A percentile compares a stretch with the other conserved stretches of the same genome.
These are phyloP conservation scores for Ailurus styani DNA, from an alignment of 2,113 vertebrate species.

Conservation along the genomic window DNA sequence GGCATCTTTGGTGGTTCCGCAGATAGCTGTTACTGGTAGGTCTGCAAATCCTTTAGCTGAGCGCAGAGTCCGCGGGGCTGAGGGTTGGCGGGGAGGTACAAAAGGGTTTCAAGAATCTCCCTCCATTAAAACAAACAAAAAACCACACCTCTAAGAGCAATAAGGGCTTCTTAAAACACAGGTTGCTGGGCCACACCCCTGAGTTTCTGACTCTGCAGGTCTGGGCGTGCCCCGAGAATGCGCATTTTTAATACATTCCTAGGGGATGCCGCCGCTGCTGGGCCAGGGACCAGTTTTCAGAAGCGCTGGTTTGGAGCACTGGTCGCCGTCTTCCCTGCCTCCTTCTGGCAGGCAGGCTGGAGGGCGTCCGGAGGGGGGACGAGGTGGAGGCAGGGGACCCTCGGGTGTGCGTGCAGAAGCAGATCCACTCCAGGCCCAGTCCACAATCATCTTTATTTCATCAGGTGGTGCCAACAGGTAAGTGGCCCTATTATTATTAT, in stretches of 20 bases:
- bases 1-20: neutral
- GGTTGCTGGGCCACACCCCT: neutral
- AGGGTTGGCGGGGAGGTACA: neutral
- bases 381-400: neutral
- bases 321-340: neutral
- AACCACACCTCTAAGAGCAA: neutral
- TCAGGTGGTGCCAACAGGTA: neutral
- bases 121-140: neutral
- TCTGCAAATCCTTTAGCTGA: neutral
- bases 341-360: neutral
- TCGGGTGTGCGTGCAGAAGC: neutral
- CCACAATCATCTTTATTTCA: conserved; percentile 35
- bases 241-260: neutral
- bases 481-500: neutral
- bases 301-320: neutral
- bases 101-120: neutral
- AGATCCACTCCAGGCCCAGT: neutral
- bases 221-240: neutral
- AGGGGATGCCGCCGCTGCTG: neutral
- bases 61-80: neutral
- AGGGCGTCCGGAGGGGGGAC: neutral
- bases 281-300: neutral
- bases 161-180: neutral
- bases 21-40: neutral
- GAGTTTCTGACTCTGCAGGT: neutral